phyloP scores from a whole-genome alignment of 1,140 invertebrate genomes.

The Paralvinella palmiformis region DNA sequence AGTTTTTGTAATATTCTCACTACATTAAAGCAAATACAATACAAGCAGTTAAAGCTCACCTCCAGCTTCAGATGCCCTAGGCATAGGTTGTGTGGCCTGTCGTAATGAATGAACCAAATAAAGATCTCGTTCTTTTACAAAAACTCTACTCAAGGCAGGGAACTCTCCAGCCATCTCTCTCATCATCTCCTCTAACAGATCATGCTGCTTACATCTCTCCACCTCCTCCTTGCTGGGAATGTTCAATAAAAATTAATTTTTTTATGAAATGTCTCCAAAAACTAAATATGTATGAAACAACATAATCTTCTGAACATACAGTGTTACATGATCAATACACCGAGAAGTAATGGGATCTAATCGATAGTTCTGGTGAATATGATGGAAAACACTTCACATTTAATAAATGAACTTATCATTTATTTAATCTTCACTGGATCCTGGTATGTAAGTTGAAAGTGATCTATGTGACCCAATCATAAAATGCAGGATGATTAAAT shows the following conservation, averaged over 20 bases:
- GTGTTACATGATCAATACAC: background rate
- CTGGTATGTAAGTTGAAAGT: no score
- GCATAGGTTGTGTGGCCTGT: constrained; percentile 56
- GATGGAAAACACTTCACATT: no score
- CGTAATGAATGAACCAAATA: constrained; percentile 84
- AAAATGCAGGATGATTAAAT: no score
- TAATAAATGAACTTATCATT: no score
- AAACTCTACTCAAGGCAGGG: constrained; percentile 81
- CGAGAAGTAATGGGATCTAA: no score
- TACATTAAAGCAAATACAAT: no score
- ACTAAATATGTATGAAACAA: background rate
- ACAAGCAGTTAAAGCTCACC: background rate
- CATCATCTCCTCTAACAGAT: constrained; percentile 83
- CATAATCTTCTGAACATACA: background rate
- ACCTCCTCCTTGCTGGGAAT: constrained; percentile 75
- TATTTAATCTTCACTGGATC: no score
- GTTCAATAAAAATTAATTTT: constrained; percentile 10
- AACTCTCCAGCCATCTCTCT: constrained; percentile 86
- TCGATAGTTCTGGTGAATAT: no score
- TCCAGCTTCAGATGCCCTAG: background rate
- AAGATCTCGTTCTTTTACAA: constrained; percentile 87
- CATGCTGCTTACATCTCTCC: constrained; percentile 84
- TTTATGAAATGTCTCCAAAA: no score
- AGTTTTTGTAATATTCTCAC: no score
- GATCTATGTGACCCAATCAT: no score